These are phyloP conservation scores for Heliopora coerulea DNA, from an alignment of 92 coral and sea anemone species.

Conservation along the genomic window DNA sequence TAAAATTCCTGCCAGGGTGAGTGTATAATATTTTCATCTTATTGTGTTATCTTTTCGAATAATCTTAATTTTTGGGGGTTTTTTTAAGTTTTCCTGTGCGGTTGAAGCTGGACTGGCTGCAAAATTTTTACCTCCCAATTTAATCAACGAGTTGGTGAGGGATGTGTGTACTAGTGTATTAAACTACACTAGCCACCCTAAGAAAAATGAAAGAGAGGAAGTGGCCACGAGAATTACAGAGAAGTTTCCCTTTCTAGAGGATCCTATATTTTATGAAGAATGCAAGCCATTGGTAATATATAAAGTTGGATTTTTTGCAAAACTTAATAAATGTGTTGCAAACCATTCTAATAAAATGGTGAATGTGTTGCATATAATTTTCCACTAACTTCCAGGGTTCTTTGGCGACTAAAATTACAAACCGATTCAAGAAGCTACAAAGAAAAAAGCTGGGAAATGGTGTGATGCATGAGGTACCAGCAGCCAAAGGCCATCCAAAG, in stretches of 20 bases:
- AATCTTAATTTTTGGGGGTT: not conserved
- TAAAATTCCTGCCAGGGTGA: too few relatives aligned
- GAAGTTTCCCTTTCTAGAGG: slow-evolving; percentile 44
- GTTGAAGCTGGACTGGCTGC: slow-evolving; percentile 50
- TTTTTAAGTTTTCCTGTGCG: slow-evolving; percentile 47
- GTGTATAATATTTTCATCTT: too few relatives aligned
- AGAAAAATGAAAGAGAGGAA: slow-evolving; percentile 35
- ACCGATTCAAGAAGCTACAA: slow-evolving; percentile 41
- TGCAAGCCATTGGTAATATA: slow-evolving; percentile 48
- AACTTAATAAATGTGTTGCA: too few relatives aligned
- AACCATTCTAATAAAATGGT: too few relatives aligned
- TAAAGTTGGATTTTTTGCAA: too few relatives aligned
- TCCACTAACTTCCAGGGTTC: slow-evolving; percentile 40
- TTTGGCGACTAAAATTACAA: slow-evolving; percentile 28
- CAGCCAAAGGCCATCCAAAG: not conserved
- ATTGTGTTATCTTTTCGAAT: too few relatives aligned
- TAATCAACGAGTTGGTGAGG: slow-evolving; percentile 42
- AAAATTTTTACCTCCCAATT: slow-evolving; percentile 30
- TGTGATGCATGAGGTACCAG: not conserved
- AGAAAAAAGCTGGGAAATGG: slow-evolving; percentile 10
- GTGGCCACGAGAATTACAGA: slow-evolving; percentile 26
- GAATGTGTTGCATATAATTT: not conserved
- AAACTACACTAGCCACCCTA: slow-evolving; percentile 39
- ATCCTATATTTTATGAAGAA: slow-evolving; percentile 32
- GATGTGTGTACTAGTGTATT: slow-evolving; percentile 48